phyloP scores from a whole-genome alignment of 2,888 invertebrate genomes.

The Abrostola tripartita region DNA sequence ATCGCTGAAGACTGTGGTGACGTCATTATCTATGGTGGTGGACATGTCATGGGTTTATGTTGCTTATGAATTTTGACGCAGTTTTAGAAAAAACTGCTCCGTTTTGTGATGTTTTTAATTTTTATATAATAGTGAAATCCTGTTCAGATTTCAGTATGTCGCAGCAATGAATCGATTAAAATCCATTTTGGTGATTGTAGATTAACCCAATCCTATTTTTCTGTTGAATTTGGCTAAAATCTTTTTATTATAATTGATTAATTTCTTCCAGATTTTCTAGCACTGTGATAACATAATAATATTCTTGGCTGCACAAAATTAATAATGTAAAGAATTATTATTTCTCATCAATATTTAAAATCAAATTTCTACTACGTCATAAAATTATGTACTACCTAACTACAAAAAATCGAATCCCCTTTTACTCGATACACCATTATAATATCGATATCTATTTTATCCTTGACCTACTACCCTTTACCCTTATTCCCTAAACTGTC shows the following conservation, averaged over 20 bases:
- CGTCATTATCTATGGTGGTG: neutral
- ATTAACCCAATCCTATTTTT: slow-evolving; percentile 24
- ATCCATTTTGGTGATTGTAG: slow-evolving; percentile 47
- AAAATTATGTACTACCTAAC: too few species aligned
- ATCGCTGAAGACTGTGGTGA: slow-evolving; percentile 31
- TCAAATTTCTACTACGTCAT: too few species aligned
- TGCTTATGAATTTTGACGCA: neutral
- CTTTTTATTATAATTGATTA: slow-evolving; percentile 6
- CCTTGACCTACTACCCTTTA: neutral
- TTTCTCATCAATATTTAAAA: too few species aligned
- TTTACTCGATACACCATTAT: too few species aligned
- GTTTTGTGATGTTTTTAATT: too few species aligned
- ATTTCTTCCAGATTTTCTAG: slow-evolving; percentile 16
- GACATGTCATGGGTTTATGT: neutral
- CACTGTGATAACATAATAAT: slow-evolving; percentile 31
- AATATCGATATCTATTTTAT: neutral
- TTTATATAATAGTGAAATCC: too few species aligned
- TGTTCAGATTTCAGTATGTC: neutral
- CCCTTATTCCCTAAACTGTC: slow-evolving; percentile 58
- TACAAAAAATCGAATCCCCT: too few species aligned
- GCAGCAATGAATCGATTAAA: slow-evolving; percentile 53
- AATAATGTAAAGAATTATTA: slow-evolving; percentile 4
- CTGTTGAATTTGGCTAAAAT: slow-evolving; percentile 18
- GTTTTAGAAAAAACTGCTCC: too few species aligned
- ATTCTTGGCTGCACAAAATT: slow-evolving; percentile 9